Percentiles rank a stretch among this genome's conserved stretches.
These are phyloP conservation scores for Drosophila repleta DNA, from an alignment of 1,140 invertebrate species.

Conservation along the genomic window DNA sequence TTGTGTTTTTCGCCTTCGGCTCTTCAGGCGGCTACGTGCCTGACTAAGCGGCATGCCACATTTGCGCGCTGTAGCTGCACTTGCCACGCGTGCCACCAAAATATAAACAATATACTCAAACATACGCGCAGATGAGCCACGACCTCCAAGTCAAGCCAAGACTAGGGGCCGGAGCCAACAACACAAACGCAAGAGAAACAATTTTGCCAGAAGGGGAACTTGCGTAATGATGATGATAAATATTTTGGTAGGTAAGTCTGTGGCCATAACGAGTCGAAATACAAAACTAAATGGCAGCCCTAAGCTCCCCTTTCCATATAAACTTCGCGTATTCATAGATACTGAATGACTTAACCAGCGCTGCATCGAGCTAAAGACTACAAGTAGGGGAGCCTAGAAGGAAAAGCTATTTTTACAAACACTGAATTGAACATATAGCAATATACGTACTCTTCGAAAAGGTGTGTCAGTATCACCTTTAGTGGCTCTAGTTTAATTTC, in stretches of 20 bases:
- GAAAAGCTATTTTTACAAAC: not conserved
- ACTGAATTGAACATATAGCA: too few species aligned
- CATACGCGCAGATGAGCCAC: constrained; percentile 13
- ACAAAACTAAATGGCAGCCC: not conserved
- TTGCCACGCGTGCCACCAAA: constrained; percentile 72
- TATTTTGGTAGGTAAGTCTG: not conserved
- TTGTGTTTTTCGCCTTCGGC: constrained; percentile 32
- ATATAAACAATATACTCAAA: constrained; percentile 60
- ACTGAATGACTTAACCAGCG: not conserved
- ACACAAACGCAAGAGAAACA: constrained; percentile 53
- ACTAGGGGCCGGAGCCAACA: constrained; percentile 12
- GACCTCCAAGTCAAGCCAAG: constrained; percentile 17
- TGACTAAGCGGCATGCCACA: constrained; percentile 54
- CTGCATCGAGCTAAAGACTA: not conserved
- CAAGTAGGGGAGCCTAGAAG: too few species aligned
- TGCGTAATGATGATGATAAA: constrained; percentile 18
- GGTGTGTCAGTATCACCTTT: too few species aligned
- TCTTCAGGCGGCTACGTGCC: constrained; percentile 49
- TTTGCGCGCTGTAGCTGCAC: constrained; percentile 63
- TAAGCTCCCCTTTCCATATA: not conserved
- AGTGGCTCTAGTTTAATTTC: too few species aligned
- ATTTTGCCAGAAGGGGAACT: constrained; percentile 39
- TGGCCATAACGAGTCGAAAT: constrained; percentile 6
- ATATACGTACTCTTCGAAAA: too few species aligned
- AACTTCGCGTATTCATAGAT: not conserved